A percentile compares a stretch with the other conserved stretches of the same genome.
phyloP scores from a whole-genome alignment of 1,140 invertebrate species.

The Caenorhabditis inopinata region DNA sequence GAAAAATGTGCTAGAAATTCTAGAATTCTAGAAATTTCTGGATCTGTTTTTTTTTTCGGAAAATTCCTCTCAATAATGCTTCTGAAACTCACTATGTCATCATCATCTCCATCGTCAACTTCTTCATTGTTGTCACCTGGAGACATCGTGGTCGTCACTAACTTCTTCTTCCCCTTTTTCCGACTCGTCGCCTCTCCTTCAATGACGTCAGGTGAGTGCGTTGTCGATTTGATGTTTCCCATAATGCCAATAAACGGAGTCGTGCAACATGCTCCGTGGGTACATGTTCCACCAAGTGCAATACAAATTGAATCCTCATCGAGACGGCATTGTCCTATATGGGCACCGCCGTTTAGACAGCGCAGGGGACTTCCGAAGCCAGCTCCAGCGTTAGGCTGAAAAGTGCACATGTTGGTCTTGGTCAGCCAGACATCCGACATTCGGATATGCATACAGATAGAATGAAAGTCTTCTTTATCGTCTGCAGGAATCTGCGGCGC shows the following conservation, averaged over 20 bases:
- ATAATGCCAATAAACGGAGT: conserved; percentile 33
- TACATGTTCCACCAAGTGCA: conserved; percentile 34
- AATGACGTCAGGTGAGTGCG: conserved; percentile 1
- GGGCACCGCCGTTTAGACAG: conserved; percentile 36
- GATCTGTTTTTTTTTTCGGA: not conserved
- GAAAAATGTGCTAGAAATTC: too few relatives aligned
- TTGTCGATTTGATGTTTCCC: not conserved
- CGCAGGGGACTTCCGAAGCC: conserved; percentile 32
- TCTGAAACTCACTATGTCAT: not conserved
- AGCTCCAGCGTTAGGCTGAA: conserved; percentile 8
- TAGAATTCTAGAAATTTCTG: too few relatives aligned
- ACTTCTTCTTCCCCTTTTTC: conserved; percentile 1
- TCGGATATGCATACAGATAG: too few relatives aligned
- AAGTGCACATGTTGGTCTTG: not conserved
- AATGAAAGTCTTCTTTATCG: too few relatives aligned
- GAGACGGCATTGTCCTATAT: conserved; percentile 37
- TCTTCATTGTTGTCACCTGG: not conserved
- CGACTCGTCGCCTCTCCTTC: conserved; percentile 8
- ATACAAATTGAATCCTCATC: conserved; percentile 39
- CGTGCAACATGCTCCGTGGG: conserved; percentile 36
- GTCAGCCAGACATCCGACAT: too few relatives aligned
- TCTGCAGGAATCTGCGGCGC: too few relatives aligned
- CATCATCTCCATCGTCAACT: not conserved
- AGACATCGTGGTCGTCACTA: not conserved
- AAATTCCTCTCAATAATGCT: too few relatives aligned